Evolutionary conservation across 2,888 invertebrate species (phyloP).

Genomic region (Graphium colonna): DNA sequence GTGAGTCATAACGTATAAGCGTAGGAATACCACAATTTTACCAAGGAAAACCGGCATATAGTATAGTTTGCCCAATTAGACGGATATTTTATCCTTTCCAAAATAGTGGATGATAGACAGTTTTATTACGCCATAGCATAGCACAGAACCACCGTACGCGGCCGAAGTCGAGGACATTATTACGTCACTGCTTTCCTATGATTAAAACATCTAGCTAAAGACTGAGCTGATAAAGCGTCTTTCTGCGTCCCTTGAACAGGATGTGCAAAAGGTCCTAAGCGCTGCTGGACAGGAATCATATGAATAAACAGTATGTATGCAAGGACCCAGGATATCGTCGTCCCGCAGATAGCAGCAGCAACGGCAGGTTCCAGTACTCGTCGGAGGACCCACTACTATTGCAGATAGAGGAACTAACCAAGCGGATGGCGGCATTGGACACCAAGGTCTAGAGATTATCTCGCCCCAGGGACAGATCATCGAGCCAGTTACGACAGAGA

Average conservation of each 20-base stretch:
- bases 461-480: background rate
- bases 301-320: conserved; percentile 20
- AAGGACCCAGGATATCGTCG: conserved; percentile 19
- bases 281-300: conserved; percentile 22
- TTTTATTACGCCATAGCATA: background rate
- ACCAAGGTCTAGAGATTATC: background rate
- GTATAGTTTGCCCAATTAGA: background rate
- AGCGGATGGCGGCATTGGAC: background rate
- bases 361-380: background rate
- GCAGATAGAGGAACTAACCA: conserved; percentile 11
- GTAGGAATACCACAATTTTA: background rate
- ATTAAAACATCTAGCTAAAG: conserved; percentile 21
- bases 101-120: background rate
- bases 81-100: background rate
- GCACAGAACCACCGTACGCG: background rate
- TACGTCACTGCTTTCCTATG: background rate
- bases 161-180: background rate
- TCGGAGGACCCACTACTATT: background rate
- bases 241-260: conserved; percentile 18
- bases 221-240: conserved; percentile 26
- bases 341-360: conserved; percentile 11
- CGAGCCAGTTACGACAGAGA: too few relatives aligned
- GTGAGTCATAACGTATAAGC: conserved; percentile 1
- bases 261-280: conserved; percentile 18
- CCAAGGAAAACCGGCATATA: background rate